Base-by-base conservation (phyloP, 2,888 invertebrate species). In the Callyntrura guangdongensis region DNA sequence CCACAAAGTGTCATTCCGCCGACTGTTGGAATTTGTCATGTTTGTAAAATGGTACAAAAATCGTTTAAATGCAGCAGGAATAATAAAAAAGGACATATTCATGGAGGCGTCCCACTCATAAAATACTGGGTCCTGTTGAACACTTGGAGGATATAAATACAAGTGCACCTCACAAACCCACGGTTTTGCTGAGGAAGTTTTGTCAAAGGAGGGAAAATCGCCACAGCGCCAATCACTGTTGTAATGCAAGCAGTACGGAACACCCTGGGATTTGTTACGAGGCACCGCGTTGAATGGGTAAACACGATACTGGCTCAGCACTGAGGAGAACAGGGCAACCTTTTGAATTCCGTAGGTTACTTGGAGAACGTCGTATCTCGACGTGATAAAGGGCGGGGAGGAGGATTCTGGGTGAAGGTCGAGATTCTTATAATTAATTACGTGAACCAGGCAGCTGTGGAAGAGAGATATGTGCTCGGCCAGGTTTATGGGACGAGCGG, bases 91-190 rank as follows among this genome's bases (percentile, higher is more conserved):
- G 0, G 36, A 36, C 81, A 81, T 81, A 14, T 17, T 9, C 56
- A 81, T 56, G n/a, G 25, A 14, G 6, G 11, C 0, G 27, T 81
- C 81, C 81, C 81, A 81, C n/a, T 81, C 81, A 36, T 81, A 81
- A 25, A 81, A 77, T 20, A 22, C 14, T 2, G 77, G 77, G 1
- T 77, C 77, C 17, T 77, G 47, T 3, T 5, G 3, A 8, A 20
- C 20, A 0, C 20, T 9, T 6, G 77, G 77, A 1, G 77, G 77
- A 22, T 77, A 49, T 8, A 77, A 12, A 22, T 77, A 77, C 45
- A 77, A 49, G 9, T 77, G 77, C 0, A 20, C 77, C 49, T 77
- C 77, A 77, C 77, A 77, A 20, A 20, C 12, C 77, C 77, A 77
- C 12, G 49, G 49, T 53, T 47, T 77, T 1, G 77, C 0, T 0